A percentile compares a stretch with the other conserved stretches of the same genome.
These are phyloP conservation scores for Myanophis thanlyinensis DNA, from an alignment of 2,113 vertebrate genomes.

Conservation along the genomic window DNA sequence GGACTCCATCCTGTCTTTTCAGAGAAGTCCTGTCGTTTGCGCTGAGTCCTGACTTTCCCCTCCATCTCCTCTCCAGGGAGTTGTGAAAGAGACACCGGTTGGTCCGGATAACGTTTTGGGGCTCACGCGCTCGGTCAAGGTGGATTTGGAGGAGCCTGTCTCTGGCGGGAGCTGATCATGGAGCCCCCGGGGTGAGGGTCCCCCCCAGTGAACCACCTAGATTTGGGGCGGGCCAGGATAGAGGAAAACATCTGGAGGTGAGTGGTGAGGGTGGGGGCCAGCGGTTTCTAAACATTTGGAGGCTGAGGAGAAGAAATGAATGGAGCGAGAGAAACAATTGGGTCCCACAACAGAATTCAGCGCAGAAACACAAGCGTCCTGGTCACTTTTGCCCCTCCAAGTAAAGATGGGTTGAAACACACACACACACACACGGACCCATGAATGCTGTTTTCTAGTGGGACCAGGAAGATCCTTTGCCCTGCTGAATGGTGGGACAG, in stretches of 20 bases:
- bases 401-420: neutral
- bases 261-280: neutral
- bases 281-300: neutral
- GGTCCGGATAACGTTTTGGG: neutral
- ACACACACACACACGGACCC: accelerated
- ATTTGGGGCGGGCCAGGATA: neutral
- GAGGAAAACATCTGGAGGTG: neutral
- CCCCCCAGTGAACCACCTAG: neutral
- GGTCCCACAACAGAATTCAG: neutral
- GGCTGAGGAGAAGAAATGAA: neutral
- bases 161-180: no score
- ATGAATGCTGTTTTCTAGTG: neutral
- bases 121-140: no score
- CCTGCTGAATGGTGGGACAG: neutral
- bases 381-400: neutral
- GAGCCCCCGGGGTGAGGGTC: no score
- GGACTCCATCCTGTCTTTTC: neutral
- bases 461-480: neutral
- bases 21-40: neutral
- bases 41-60: neutral
- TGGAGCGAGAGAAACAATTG: neutral
- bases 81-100: neutral
- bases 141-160: neutral
- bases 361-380: neutral
- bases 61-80: no score